A percentile compares a stretch with the other conserved stretches of the same genome.
Evolutionary conservation across 2,888 invertebrate species (phyloP).

Genomic region (Gryllus longicercus): DNA sequence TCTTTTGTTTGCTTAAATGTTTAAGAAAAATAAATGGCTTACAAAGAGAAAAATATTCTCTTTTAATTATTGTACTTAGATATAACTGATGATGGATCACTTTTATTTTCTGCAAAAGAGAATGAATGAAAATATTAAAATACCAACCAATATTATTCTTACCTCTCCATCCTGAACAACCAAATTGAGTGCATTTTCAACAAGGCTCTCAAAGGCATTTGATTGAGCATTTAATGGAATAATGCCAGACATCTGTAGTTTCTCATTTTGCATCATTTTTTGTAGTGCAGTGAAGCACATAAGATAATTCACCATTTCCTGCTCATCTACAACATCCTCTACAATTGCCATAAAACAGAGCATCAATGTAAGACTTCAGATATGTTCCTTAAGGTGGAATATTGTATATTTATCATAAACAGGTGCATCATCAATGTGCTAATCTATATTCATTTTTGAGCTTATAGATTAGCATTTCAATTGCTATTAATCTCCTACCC

Average conservation of each 20-base stretch:
- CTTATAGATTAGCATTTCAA: not conserved
- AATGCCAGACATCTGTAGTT: conserved; percentile 75
- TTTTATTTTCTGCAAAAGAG: no score
- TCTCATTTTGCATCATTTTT: conserved; percentile 83
- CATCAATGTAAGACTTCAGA: no score
- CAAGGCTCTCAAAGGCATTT: conserved; percentile 77
- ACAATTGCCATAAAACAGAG: conserved; percentile 44
- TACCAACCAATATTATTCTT: conserved; percentile 31
- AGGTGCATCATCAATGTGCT: no score
- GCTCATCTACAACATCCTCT: conserved; percentile 65
- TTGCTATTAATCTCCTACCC: not conserved
- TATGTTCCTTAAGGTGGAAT: no score
- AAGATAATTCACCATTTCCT: conserved; percentile 80
- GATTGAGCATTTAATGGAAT: conserved; percentile 78
- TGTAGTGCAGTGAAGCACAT: conserved; percentile 77
- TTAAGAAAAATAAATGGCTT: no score
- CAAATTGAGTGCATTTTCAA: conserved; percentile 78
- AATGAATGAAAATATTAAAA: no score
- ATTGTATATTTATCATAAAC: no score
- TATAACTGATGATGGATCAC: no score
- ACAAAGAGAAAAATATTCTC: no score
- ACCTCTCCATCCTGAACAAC: conserved; percentile 85
- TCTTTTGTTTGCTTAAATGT: no score
- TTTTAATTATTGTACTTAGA: no score
- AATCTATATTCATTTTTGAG: not conserved